These are phyloP conservation scores for Bubo blakistoni DNA, from an alignment of 2,113 vertebrate species.

Conservation along the genomic window DNA sequence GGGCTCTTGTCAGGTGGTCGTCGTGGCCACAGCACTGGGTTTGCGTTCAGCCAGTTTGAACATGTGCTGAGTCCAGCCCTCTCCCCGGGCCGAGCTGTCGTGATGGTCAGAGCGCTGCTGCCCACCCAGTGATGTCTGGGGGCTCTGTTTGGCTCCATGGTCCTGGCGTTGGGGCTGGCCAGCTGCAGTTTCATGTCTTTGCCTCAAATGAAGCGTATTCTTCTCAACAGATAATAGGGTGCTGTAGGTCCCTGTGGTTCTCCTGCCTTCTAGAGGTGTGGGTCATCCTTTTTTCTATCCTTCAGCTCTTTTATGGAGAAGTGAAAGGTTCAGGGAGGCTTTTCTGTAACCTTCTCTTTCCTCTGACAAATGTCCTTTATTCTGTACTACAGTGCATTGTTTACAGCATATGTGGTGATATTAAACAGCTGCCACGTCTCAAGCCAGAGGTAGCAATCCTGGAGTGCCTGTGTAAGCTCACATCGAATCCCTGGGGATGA, in stretches of 20 bases:
- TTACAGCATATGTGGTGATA: neutral
- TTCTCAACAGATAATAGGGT: neutral
- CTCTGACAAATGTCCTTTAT: neutral
- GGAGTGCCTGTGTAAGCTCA: neutral
- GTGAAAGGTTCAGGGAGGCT: neutral
- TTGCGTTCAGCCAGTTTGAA: neutral
- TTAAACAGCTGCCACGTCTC: neutral
- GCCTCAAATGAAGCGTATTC: neutral
- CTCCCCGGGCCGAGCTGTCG: fast-evolving
- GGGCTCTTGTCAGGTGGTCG: neutral
- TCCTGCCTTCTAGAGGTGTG: neutral
- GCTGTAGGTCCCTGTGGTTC: fast-evolving
- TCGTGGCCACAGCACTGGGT: fast-evolving
- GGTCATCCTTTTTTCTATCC: neutral
- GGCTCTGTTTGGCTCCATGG: fast-evolving
- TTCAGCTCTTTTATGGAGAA: neutral
- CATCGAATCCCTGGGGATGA: fast-evolving
- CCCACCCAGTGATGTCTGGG: neutral
- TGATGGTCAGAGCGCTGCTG: neutral
- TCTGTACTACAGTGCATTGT: neutral
- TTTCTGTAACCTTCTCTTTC: neutral
- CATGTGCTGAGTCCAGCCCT: neutral
- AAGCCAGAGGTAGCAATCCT: neutral
- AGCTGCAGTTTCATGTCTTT: neutral
- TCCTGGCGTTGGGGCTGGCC: neutral